Percentiles rank a stretch among this genome's conserved stretches.
These are phyloP conservation scores for Kuschelorhynchus macadamiae DNA, from an alignment of 2,888 invertebrate species.

Conservation along the genomic window DNA sequence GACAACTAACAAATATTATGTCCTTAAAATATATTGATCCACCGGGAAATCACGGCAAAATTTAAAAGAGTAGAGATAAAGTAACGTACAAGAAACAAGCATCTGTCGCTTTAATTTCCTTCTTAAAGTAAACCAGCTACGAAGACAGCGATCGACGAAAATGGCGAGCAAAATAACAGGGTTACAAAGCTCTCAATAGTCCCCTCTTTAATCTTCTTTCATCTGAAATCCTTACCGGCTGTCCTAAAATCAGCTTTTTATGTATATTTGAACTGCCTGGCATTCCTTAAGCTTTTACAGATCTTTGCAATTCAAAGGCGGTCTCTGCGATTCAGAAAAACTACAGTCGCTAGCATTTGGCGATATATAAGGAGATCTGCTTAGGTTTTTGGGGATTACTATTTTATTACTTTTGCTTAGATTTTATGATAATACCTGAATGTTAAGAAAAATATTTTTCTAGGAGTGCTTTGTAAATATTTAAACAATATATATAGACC, in stretches of 20 bases:
- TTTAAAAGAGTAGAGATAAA: no score
- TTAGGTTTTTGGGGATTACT: slow-evolving; percentile 3
- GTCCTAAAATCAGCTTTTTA: slow-evolving; percentile 26
- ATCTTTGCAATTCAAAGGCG: slow-evolving; percentile 31
- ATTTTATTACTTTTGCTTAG: neutral
- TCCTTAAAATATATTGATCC: no score
- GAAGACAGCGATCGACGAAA: slow-evolving; percentile 23
- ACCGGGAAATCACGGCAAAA: no score
- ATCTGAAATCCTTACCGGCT: slow-evolving; percentile 23
- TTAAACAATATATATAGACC: no score
- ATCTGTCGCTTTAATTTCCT: no score
- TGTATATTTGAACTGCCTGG: slow-evolving; percentile 33
- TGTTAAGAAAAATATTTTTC: neutral
- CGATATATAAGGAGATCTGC: slow-evolving; percentile 6
- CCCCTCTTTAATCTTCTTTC: slow-evolving; percentile 29
- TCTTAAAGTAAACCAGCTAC: no score
- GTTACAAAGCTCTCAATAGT: slow-evolving; percentile 19
- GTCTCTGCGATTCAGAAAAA: slow-evolving; percentile 16
- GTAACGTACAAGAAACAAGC: no score
- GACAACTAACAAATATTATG: no score
- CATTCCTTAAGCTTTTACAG: slow-evolving; percentile 17
- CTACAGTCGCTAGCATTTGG: slow-evolving; percentile 17
- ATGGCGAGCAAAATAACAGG: slow-evolving; percentile 21
- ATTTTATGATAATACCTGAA: neutral
- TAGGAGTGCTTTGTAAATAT: no score